Percentiles rank a stretch among this genome's conserved stretches.
phyloP scores from a whole-genome alignment of 2,888 invertebrate genomes.

The Cecidostiba fungosa region DNA sequence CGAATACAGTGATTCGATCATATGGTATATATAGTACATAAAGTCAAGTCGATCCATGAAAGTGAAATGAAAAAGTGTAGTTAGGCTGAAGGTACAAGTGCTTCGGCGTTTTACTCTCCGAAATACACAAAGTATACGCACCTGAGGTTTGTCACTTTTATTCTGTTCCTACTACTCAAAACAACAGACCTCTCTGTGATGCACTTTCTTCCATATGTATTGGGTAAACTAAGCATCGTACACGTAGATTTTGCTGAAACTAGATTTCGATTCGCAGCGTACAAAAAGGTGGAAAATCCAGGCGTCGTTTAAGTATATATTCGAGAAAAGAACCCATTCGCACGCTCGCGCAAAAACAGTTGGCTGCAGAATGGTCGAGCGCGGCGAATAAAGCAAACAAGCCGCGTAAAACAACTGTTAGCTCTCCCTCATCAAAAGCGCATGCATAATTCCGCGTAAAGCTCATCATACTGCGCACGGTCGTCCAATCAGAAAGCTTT shows the following conservation, averaged over 20 bases:
- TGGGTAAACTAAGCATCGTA: background rate
- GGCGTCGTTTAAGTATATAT: background rate
- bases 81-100: conserved; percentile 25
- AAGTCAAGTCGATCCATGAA: background rate
- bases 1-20: conserved; percentile 12
- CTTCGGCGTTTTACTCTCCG: background rate
- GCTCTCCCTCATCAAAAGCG: conserved; percentile 31
- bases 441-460: conserved; percentile 38
- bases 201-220: too few species aligned
- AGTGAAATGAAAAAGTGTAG: conserved; percentile 30
- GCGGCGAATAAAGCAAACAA: conserved; percentile 6
- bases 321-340: background rate
- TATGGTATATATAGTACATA: background rate
- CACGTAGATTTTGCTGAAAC: background rate
- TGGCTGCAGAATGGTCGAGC: background rate
- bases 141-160: conserved; percentile 15
- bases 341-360: background rate
- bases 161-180: background rate
- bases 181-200: too few species aligned
- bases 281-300: too few species aligned
- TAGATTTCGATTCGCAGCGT: background rate
- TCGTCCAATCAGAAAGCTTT: background rate
- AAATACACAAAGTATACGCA: background rate
- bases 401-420: conserved; percentile 31
- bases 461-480: background rate